Conservation (phyloP, 2,797 vertebrate species). For the Pangasius mekongensis region DNA sequence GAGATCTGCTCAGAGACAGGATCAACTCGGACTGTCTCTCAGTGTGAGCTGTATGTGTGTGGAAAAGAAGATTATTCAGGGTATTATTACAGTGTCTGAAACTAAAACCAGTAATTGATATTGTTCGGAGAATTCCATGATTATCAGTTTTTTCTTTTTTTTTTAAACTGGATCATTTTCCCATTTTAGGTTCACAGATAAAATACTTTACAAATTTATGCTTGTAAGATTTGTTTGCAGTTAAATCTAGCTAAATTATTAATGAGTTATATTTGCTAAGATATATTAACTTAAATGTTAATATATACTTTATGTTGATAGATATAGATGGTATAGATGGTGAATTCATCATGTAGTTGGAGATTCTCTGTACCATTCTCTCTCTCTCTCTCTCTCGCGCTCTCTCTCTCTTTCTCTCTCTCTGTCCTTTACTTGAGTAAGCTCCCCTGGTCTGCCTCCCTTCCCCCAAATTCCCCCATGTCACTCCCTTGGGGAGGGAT, state of each 20-base stretch:
- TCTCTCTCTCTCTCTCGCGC: conserved; percentile 22
- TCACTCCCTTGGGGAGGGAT: conserved; percentile 76
- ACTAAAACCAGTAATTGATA: conserved; percentile 21
- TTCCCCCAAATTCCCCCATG: conserved; percentile 64
- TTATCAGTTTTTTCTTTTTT: not conserved
- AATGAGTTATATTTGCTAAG: no score
- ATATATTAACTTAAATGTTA: not conserved
- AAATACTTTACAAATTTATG: not conserved
- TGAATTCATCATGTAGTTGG: not conserved
- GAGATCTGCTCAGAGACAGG: conserved; percentile 4
- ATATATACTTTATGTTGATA: not conserved
- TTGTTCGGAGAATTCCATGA: not conserved
- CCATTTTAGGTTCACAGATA: not conserved
- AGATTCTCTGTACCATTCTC: conserved; percentile 14
- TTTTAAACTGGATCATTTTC: not conserved
- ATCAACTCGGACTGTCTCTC: not conserved
- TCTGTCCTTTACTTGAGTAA: conserved; percentile 36
- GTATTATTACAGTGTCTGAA: not conserved
- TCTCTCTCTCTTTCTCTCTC: conserved; percentile 37
- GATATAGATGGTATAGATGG: not conserved
- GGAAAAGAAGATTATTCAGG: not conserved
- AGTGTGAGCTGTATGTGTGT: not conserved
- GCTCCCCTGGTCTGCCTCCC: conserved; percentile 34
- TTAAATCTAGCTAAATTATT: not conserved
- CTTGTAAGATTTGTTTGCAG: not conserved